These are phyloP conservation scores for Tautogolabrus adspersus DNA, from an alignment of 2,113 vertebrate species.

Conservation along the genomic window DNA sequence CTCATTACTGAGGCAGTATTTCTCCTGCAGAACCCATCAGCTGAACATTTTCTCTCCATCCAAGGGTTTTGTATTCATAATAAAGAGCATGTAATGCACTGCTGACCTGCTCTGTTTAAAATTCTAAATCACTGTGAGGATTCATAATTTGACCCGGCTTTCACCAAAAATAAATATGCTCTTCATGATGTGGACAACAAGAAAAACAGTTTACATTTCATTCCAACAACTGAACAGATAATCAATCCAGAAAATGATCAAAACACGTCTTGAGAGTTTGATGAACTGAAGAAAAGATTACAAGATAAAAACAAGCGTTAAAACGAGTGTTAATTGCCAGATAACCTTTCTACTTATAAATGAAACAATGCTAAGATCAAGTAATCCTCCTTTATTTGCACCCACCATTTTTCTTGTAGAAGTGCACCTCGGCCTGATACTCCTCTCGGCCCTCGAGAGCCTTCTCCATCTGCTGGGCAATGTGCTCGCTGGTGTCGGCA, in stretches of 20 bases:
- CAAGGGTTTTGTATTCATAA: constrained; percentile 5
- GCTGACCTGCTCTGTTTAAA: constrained; percentile 24
- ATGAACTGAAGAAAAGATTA: constrained; percentile 27
- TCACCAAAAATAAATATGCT: constrained; percentile 50
- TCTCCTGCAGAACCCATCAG: background rate
- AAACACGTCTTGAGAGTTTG: constrained; percentile 2
- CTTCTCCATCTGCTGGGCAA: constrained; percentile 90
- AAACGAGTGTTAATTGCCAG: too few relatives aligned
- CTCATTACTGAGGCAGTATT: constrained; percentile 2
- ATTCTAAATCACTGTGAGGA: constrained; percentile 9
- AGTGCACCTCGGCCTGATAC: constrained; percentile 92
- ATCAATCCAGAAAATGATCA: constrained; percentile 25
- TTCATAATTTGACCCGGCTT: constrained; percentile 31
- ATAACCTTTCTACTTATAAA: too few relatives aligned
- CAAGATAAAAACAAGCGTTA: background rate
- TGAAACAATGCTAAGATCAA: too few relatives aligned
- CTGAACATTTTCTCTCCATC: constrained; percentile 10
- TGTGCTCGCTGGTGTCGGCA: constrained; percentile 89
- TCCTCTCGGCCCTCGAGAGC: constrained; percentile 92
- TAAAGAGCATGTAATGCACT: constrained; percentile 3
- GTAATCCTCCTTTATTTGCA: background rate
- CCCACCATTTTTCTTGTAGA: constrained; percentile 96
- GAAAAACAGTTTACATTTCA: constrained; percentile 11
- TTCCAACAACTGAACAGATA: constrained; percentile 7
- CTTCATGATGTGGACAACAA: constrained; percentile 17